phyloP scores from a whole-genome alignment of 2,888 invertebrate genomes.

The Petrolisthes manimaculis region DNA sequence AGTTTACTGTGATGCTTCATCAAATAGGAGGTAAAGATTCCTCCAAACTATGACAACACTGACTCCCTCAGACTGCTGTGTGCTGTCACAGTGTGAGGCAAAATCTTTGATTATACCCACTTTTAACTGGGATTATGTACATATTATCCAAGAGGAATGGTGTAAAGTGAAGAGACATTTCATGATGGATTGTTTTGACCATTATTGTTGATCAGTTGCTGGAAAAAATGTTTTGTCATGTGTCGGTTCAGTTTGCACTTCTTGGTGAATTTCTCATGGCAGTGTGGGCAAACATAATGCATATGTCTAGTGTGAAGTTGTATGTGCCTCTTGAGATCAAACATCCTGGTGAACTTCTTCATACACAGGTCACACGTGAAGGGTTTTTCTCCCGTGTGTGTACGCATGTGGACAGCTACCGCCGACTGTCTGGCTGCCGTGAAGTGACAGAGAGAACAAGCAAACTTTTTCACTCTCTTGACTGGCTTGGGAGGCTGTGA shows the following conservation, averaged over 20 bases:
- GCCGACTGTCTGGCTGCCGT: background rate
- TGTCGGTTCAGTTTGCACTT: background rate
- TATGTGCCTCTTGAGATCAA: constrained; percentile 2
- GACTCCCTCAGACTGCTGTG: too few species aligned
- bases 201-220: background rate
- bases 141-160: background rate
- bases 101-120: background rate
- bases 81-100: too few species aligned
- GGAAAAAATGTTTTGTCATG: background rate
- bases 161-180: background rate
- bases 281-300: background rate
- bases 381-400: constrained; percentile 58
- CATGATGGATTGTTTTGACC: background rate
- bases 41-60: too few species aligned
- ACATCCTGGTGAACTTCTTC: constrained; percentile 16
- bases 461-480: background rate
- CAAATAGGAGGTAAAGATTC: too few species aligned
- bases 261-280: background rate
- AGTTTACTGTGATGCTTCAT: too few species aligned
- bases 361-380: constrained; percentile 43
- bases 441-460: background rate
- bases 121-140: background rate
- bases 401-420: constrained; percentile 48
- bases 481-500: too few species aligned
- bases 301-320: background rate